Conservation (phyloP, 2,797 vertebrate genomes). For the Anguilla marmorata region DNA sequence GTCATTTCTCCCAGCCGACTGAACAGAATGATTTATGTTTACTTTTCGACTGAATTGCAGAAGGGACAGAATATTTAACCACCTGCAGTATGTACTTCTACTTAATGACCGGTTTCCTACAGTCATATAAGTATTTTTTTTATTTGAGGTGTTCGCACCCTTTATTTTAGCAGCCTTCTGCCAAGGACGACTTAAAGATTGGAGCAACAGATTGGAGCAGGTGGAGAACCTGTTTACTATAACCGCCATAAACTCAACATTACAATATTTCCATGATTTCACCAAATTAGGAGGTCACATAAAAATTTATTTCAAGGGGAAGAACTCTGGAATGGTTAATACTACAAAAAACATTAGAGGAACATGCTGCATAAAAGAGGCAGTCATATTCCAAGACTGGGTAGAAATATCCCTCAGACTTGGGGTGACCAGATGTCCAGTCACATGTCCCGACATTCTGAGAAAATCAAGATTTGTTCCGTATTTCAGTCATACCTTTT, state of each 20-base stretch:
- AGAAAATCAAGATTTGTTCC: too few species aligned
- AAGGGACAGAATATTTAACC: slow-evolving; percentile 22
- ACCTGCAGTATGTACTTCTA: slow-evolving; percentile 1
- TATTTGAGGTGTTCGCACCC: background rate
- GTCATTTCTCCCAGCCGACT: slow-evolving; percentile 3
- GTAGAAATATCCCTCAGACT: background rate
- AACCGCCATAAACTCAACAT: slow-evolving; percentile 17
- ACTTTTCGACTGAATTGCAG: background rate
- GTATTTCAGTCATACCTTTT: too few species aligned
- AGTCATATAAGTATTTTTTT: slow-evolving; percentile 14
- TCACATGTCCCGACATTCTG: too few species aligned
- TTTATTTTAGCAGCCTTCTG: slow-evolving; percentile 12
- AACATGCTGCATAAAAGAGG: background rate
- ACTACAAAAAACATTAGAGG: background rate
- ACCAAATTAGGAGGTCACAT: background rate
- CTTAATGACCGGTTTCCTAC: slow-evolving; percentile 24
- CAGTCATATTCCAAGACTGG: background rate
- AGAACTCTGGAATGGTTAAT: background rate
- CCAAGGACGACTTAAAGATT: background rate
- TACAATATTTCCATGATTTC: slow-evolving; percentile 6
- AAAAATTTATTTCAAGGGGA: background rate
- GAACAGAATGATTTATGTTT: background rate
- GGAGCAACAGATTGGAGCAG: background rate
- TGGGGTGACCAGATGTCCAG: too few species aligned
- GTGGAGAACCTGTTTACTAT: background rate